phyloP scores from a whole-genome alignment of 2,113 vertebrate species.

The Sphyrna mokarran region DNA sequence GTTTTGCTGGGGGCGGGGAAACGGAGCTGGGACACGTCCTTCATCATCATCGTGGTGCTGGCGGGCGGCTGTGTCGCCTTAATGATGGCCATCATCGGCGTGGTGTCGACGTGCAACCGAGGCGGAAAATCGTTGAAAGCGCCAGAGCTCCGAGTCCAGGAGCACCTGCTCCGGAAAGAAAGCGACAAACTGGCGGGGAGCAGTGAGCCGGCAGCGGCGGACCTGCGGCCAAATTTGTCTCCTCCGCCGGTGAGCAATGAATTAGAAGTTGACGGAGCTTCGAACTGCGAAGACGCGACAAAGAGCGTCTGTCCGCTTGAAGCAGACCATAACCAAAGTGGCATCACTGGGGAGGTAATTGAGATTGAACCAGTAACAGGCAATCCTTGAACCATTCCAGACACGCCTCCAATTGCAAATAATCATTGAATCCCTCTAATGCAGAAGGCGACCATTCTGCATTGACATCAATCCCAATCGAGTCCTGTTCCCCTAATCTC shows the following conservation, averaged over 20 bases:
- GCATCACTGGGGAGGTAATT: constrained; percentile 11
- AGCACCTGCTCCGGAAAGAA: constrained; percentile 44
- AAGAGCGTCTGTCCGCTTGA: constrained; percentile 34
- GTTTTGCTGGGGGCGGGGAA: constrained; percentile 43
- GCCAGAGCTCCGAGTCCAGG: constrained; percentile 36
- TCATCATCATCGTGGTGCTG: constrained; percentile 52
- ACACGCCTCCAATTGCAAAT: no score
- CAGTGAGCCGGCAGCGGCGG: background rate
- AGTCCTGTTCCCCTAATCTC: no score
- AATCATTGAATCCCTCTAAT: no score
- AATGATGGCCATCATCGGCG: constrained; percentile 54
- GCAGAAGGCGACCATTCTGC: no score
- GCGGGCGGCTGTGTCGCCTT: constrained; percentile 53
- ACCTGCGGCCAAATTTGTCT: background rate
- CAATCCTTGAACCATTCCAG: background rate
- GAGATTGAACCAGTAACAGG: background rate
- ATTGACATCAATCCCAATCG: no score
- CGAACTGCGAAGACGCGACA: constrained; percentile 45
- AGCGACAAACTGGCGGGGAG: background rate
- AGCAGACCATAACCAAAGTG: no score
- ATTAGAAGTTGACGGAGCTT: constrained; percentile 39
- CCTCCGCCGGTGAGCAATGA: no score
- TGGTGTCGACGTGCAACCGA: constrained; percentile 50
- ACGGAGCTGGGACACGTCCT: constrained; percentile 44
- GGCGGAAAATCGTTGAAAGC: constrained; percentile 35